Base-by-base conservation (phyloP, 2,888 invertebrate species). In the Scaptomyza tumidula region DNA sequence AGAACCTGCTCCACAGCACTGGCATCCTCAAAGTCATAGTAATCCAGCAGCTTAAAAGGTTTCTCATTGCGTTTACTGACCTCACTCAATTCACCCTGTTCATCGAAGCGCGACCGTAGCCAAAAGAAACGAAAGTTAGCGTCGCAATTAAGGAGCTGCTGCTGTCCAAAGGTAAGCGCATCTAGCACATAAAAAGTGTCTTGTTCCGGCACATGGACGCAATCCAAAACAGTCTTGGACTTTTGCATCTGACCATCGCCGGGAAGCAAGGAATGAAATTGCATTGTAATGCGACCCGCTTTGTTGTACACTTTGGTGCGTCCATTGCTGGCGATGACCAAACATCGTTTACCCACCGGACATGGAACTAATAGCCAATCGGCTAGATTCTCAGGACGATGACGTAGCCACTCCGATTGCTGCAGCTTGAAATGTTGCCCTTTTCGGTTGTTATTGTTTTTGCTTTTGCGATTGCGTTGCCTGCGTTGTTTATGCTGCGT, bases 391-490 rank as follows among this genome's bases (percentile, higher is more conserved):
- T 93, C 93, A 0, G 99, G 99, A 60, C 96, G 94, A 78, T 98
- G 97, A 1, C 96, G 93, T 90, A 99, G 93, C 98, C 98, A 99
- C 92, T 99, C 99, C 0, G 98, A 98, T 64, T 96, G 90, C 96
- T 98, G 98, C 7, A 98, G 92, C 77, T 94, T 93, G 14, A 78
- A 71, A 14, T 61, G 56, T 27, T 52, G 54, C 1, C 6, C 43
- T 9, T 45, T 53, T 44, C n/a, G 39, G 0, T 13, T 44, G 0
- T 72, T 76, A 10, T 45, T 62, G 33, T 71, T 66, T 11, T 78
- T 84, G 44, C 71, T 55, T 24, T 35, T 50, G 16, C 46, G 35
- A 9, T 31, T 37, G 27, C 55, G 61, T 39, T 53, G 65, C 29
- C 49, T 68, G 46, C 48, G 57, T 31, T 55, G 57, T 7, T 37